Base-by-base conservation (phyloP, 35 echinoderm and acorn worm species). In the Lytechinus variegatus region DNA sequence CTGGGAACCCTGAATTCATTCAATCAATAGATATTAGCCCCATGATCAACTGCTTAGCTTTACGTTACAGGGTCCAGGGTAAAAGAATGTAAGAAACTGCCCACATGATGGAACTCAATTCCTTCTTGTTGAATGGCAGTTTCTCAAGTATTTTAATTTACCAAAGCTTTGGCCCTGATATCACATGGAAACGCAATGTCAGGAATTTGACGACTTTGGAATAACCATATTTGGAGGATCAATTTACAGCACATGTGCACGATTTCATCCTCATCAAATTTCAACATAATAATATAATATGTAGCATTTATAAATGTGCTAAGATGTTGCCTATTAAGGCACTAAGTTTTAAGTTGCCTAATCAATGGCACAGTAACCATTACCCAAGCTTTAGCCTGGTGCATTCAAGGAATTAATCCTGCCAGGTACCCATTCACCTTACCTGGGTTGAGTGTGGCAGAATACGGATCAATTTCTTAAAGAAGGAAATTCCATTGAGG, bases 181-280 rank as follows among this genome's bases (percentile, higher is more conserved):
- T 95, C 44, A 91, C 54, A 97, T 93, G n/a, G 86, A 53, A 54
- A 91, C 10, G 55, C 27, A 92, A 54, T 87, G 71, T 55, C 95
- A 95, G 94, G 96, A 97, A 97, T 97, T 97, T 97, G 96, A 97
- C 96, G 53, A 87, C 96, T 97, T 95, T 95, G 96, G 96, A 87
- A 57, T 58, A 86, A 79, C 14, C 4, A 79, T 79, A n/a, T 24
- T 24, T 24, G 66, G n/a, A 21, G 66, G n/a, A 7, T 24, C 16
- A 24, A 79, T 79, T 4, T 79, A 79, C 19, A 79, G 6, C 66
- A 21, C 14, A 71, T 71, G 61, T 71, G 24, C 14, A 71, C 0
- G 61, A 19, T 14, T 71, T 79, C 21, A 79, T 79, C 33, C 33
- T 44, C 33, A 44, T 44, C 33, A 44, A 44, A 44, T 44, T 44